Conservation (phyloP, 2,113 vertebrate genomes). For the Oplegnathus fasciatus region DNA sequence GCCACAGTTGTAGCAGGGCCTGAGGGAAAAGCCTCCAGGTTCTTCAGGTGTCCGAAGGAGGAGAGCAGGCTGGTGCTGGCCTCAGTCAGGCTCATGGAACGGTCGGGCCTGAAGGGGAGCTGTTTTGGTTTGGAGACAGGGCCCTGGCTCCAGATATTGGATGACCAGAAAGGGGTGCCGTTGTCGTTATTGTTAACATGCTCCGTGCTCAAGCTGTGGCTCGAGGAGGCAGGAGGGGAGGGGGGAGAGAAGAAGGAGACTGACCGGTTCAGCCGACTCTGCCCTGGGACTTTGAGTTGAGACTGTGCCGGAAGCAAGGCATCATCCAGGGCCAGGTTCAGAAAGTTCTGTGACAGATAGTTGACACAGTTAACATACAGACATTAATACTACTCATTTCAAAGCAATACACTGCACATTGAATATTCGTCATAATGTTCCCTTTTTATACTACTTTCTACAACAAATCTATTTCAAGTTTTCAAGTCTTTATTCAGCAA, state of each 20-base stretch:
- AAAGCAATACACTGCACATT: neutral
- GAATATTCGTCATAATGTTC: neutral
- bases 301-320: constrained; percentile 49
- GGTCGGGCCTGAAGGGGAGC: constrained; percentile 80
- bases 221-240: constrained; percentile 58
- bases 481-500: neutral
- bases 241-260: constrained; percentile 73
- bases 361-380: constrained; percentile 34
- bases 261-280: constrained; percentile 66
- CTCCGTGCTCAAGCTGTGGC: constrained; percentile 74
- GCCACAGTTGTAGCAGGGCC: constrained; percentile 79
- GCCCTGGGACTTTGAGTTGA: constrained; percentile 63
- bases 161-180: constrained; percentile 72
- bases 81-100: constrained; percentile 88
- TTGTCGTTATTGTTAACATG: constrained; percentile 67
- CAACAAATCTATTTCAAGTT: neutral
- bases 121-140: constrained; percentile 64
- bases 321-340: constrained; percentile 74
- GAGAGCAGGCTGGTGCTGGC: constrained; percentile 74
- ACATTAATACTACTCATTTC: neutral
- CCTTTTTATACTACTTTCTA: neutral
- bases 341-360: constrained; percentile 67
- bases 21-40: constrained; percentile 74
- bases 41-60: constrained; percentile 70
- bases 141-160: constrained; percentile 82